A percentile compares a stretch with the other conserved stretches of the same genome.
Conservation (phyloP, 2,888 invertebrate genomes). For the Dolichopus griseipennis region DNA sequence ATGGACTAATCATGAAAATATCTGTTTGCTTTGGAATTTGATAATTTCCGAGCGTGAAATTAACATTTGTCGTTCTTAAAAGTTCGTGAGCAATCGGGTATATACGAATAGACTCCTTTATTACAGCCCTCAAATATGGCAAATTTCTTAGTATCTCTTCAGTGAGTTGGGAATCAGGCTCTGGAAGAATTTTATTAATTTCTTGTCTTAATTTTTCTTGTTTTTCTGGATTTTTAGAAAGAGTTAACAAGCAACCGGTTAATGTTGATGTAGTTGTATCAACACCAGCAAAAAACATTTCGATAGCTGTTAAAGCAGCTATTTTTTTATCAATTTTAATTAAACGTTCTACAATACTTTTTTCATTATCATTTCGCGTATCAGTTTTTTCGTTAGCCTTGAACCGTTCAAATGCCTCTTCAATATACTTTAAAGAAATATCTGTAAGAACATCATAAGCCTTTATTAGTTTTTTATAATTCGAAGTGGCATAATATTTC, state of each 20-base stretch:
- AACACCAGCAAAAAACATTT: constrained; percentile 61
- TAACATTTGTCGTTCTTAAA: constrained; percentile 46
- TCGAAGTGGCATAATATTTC: constrained; percentile 32
- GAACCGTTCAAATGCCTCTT: constrained; percentile 33
- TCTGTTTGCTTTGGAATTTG: constrained; percentile 56
- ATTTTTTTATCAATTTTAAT: constrained; percentile 52
- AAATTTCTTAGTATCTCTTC: constrained; percentile 43
- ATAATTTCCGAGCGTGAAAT: constrained; percentile 56
- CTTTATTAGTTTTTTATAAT: constrained; percentile 28
- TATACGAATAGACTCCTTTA: constrained; percentile 62
- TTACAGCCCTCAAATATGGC: constrained; percentile 59
- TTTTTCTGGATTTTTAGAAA: constrained; percentile 52
- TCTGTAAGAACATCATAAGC: constrained; percentile 26
- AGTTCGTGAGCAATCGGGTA: constrained; percentile 54
- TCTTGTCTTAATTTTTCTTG: constrained; percentile 54
- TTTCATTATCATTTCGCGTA: constrained; percentile 36
- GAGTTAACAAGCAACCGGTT: constrained; percentile 48
- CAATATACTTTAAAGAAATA: constrained; percentile 30
- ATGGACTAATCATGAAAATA: constrained; percentile 60
- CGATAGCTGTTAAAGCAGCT: constrained; percentile 58
- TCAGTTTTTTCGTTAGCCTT: constrained; percentile 27
- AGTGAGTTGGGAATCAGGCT: constrained; percentile 40
- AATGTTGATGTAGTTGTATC: constrained; percentile 51
- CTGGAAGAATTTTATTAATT: constrained; percentile 40
- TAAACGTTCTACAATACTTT: constrained; percentile 56